Conservation (phyloP, 2,888 invertebrate species). For the Dicyrtoma fusca region DNA sequence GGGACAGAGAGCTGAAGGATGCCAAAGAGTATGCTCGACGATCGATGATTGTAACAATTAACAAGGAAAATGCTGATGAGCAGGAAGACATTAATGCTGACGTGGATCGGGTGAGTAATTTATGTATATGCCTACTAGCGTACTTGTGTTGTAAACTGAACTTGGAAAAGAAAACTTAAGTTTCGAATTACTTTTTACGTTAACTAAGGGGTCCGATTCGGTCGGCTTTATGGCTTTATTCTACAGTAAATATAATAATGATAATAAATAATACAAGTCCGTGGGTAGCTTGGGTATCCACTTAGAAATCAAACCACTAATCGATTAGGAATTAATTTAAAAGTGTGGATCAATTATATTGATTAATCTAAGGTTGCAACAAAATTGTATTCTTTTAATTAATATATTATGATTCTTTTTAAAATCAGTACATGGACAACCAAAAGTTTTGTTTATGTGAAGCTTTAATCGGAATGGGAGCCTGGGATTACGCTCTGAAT, state of each 20-base stretch:
- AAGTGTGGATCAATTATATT: neutral
- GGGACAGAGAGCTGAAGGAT: constrained; percentile 79
- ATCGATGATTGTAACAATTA: constrained; percentile 63
- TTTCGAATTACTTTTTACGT: neutral
- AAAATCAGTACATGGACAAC: constrained; percentile 68
- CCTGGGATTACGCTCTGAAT: constrained; percentile 83
- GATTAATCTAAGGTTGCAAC: too few relatives aligned
- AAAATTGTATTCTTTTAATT: too few relatives aligned
- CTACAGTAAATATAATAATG: too few relatives aligned
- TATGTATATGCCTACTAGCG: too few relatives aligned
- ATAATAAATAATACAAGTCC: too few relatives aligned
- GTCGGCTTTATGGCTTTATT: too few relatives aligned
- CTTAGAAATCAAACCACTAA: too few relatives aligned
- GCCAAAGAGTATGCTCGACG: constrained; percentile 88
- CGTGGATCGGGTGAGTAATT: constrained; percentile 30
- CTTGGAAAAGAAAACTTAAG: constrained; percentile 14
- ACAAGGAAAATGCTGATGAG: constrained; percentile 59
- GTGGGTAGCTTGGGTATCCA: too few relatives aligned
- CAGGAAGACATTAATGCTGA: constrained; percentile 25
- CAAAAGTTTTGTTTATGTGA: constrained; percentile 94
- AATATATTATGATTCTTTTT: neutral
- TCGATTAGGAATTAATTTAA: neutral
- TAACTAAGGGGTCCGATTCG: neutral
- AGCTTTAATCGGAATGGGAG: constrained; percentile 82
- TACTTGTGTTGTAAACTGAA: too few relatives aligned